Evolutionary conservation across 2,888 invertebrate genomes (phyloP), one percentile per base, ranked within the genome.

Genomic region (Lasioglossum calceatum): DNA sequence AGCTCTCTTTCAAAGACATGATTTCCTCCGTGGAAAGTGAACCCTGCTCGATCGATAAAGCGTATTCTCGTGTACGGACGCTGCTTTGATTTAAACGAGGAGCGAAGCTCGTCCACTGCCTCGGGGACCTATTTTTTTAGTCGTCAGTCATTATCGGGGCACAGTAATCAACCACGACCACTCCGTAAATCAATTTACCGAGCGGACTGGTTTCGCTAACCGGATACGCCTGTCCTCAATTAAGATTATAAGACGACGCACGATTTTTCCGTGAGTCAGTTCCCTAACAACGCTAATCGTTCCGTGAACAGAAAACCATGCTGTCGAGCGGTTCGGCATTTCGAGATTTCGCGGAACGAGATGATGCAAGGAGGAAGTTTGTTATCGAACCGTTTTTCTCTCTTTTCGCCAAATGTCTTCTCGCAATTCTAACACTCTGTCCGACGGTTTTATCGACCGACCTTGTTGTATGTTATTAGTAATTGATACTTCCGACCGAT

Each of bases 291-390:
- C 1, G 23, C 54, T 1, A 12, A 58, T 23, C 58, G 58, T n/a
- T 58, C 58, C 10, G 58, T 1, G 58, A 12, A 58, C 58, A 12
- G n/a, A n/a, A 58, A 58, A 58, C n/a, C 54, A n/a, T 58, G n/a
- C 3, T 10, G 8, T 8, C 54, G 58, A n/a, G n/a, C 58, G 10
- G 10, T 12, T n/a, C 58, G 58, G n/a, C 4, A 58, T n/a, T 58
- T n/a, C 58, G 12, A 58, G 1, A n/a, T n/a, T 47, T 12, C 58
- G n/a, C 58, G n/a, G 10, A n/a, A n/a, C 4, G n/a, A n/a, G 58
- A 58, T 58, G 58, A n/a, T 58, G 58, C n/a, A n/a, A 58, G 58
- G 58, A 58, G 58, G 58, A 58, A 58, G 58, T 58, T n/a, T 58
- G 58, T 64, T 32, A 27, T 14, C 27, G 5, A 61, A 61, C 14